Base-by-base conservation (phyloP, 2,888 invertebrate species). In the Drosophila recens region DNA sequence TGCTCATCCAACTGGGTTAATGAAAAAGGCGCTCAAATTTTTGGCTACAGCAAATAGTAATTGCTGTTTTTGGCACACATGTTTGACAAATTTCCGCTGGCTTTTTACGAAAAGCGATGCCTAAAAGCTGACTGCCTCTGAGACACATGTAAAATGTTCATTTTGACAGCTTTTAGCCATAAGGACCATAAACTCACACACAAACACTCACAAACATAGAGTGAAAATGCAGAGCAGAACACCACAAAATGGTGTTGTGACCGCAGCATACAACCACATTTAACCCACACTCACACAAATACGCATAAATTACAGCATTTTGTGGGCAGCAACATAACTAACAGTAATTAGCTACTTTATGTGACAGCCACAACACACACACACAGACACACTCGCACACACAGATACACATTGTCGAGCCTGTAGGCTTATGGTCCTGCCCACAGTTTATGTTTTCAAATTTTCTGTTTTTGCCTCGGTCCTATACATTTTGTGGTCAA, bases 301-400 rank as follows among this genome's bases (percentile, higher is more conserved):
- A 64, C 71, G 71, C 84, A 85, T 83, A 79, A 87, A 78, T 84
- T 87, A 70, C 70, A 62, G 77, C 58, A 74, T 78, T 86, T 80
- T 80, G 89, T 79, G 87, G 85, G 87, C 65, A 73, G 82, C 68
- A 77, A 75, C 87, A 89, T 89, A 89, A 89, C 86, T 89, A 86
- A 86, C 80, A 72, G 82, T 87, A 86, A 86, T 86, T 86, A 86
- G 86, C 87, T 89, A 77, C 80, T 84, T 89, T 82, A 84, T 86
- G 86, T 77, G 82, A 84, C 77, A 89, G 53, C 52, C 53, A 52
- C 36, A 72, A 75, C 57, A 51, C 43, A 54, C 38, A 27, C 59
- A 45, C 51, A 51, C 17, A 67, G 33, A 51, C 51, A 53, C 52
- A 46, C 38, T 2, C 51, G 48, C 13, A 56, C 54, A 20, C n/a